These are phyloP conservation scores for Brachionus rotundiformis DNA, from an alignment of 1,140 invertebrate species.

Conservation along the genomic window DNA sequence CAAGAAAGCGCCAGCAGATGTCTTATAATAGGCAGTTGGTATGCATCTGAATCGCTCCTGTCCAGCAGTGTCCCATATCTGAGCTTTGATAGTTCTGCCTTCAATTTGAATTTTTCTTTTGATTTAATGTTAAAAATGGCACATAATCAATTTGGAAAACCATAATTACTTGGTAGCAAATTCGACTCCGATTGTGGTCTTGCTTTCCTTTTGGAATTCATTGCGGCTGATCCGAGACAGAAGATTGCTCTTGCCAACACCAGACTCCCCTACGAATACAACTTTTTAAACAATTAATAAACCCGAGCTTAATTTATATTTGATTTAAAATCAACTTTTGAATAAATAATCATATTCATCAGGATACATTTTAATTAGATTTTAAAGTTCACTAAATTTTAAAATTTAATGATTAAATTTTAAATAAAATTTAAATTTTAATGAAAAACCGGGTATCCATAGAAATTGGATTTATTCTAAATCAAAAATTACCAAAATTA, in stretches of 20 bases:
- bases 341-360: slow-evolving; percentile 31
- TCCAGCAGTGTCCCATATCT: slow-evolving; percentile 90
- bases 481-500: no score
- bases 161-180: slow-evolving; percentile 80
- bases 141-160: no score
- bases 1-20: slow-evolving; percentile 84
- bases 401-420: neutral
- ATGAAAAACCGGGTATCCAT: neutral
- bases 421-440: neutral
- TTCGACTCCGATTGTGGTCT: slow-evolving; percentile 99
- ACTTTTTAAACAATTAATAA: slow-evolving; percentile 76
- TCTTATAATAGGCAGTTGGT: slow-evolving; percentile 91
- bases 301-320: neutral
- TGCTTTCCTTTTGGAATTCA: slow-evolving; percentile 99
- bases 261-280: slow-evolving; percentile 98
- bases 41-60: slow-evolving; percentile 86
- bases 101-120: slow-evolving; percentile 72
- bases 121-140: no score
- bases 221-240: slow-evolving; percentile 98
- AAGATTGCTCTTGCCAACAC: slow-evolving; percentile 98
- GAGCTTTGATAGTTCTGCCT: slow-evolving; percentile 97
- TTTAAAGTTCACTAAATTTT: neutral
- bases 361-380: neutral
- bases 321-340: slow-evolving; percentile 5
- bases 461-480: neutral